Percentiles rank a stretch among this genome's conserved stretches.
Conservation (phyloP, 53 echinoderm and acorn worm genomes). For the Glandiceps talaboti region DNA sequence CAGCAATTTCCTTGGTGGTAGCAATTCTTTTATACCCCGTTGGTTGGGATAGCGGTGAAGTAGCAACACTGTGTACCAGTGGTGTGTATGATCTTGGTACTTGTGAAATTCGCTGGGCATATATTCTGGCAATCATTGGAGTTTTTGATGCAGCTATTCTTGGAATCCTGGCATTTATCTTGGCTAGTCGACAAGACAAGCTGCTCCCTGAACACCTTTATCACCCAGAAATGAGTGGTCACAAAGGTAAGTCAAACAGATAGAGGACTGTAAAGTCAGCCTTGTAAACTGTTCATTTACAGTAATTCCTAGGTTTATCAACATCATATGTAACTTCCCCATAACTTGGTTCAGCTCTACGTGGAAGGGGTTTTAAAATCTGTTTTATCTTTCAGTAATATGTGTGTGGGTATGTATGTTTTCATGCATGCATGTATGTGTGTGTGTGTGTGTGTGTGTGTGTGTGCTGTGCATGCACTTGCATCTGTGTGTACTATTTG, state of each 20-base stretch:
- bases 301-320: no score
- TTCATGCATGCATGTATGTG: no score
- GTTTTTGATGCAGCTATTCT: slow-evolving; percentile 85
- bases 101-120: slow-evolving; percentile 82
- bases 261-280: no score
- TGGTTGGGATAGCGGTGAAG: slow-evolving; percentile 38
- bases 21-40: slow-evolving; percentile 68
- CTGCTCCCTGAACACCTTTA: slow-evolving; percentile 10
- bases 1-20: slow-evolving; percentile 61
- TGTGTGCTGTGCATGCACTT: no score
- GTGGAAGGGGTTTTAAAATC: no score
- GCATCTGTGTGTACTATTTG: no score
- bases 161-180: slow-evolving; percentile 73
- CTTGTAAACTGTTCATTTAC: no score
- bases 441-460: no score
- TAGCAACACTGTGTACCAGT: slow-evolving; percentile 18
- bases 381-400: no score
- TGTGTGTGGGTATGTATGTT: no score
- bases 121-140: slow-evolving; percentile 79
- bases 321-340: no score
- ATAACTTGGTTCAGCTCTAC: no score
- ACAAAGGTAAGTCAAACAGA: neutral
- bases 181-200: slow-evolving; percentile 91
- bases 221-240: slow-evolving; percentile 49
- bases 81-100: slow-evolving; percentile 22